These are phyloP conservation scores for Leucania comma DNA, from an alignment of 2,888 invertebrate species.

Conservation along the genomic window DNA sequence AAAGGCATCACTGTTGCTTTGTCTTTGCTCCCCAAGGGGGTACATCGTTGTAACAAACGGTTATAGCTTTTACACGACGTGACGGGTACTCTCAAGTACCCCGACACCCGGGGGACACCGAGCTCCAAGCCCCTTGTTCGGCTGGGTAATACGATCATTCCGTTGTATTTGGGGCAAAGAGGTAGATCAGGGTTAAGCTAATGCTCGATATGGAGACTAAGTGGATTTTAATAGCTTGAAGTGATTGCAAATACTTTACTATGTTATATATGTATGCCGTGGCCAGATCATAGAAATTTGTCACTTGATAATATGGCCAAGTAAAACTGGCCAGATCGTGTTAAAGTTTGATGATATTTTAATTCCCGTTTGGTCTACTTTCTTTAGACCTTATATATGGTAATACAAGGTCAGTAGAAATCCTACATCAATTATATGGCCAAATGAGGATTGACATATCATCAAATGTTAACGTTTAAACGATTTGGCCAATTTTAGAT, in stretches of 20 bases:
- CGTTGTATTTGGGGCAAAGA: slow-evolving; percentile 46
- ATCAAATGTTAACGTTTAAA: too few relatives aligned
- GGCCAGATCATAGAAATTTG: too few relatives aligned
- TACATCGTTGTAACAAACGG: slow-evolving; percentile 46
- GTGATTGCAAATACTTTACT: neutral
- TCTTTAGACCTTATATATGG: too few relatives aligned
- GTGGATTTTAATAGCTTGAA: slow-evolving; percentile 21
- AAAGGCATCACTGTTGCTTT: slow-evolving; percentile 38
- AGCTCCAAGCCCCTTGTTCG: slow-evolving; percentile 12
- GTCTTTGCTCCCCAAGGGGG: slow-evolving; percentile 17
- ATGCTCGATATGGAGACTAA: slow-evolving; percentile 21
- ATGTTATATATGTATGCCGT: slow-evolving; percentile 21
- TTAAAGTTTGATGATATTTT: too few relatives aligned
- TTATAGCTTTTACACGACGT: slow-evolving; percentile 58
- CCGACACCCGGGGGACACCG: slow-evolving; percentile 31
- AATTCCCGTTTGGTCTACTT: too few relatives aligned
- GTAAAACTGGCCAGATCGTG: too few relatives aligned
- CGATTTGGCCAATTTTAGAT: too few relatives aligned
- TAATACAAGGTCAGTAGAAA: too few relatives aligned
- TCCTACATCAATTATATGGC: too few relatives aligned
- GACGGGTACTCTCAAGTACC: slow-evolving; percentile 39
- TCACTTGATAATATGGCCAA: too few relatives aligned
- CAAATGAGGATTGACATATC: too few relatives aligned
- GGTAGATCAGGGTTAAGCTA: slow-evolving; percentile 27
- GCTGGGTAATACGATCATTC: slow-evolving; percentile 48